Evolutionary conservation across 2,113 vertebrate species (phyloP).

Genomic region (Paratilapia polleni): DNA sequence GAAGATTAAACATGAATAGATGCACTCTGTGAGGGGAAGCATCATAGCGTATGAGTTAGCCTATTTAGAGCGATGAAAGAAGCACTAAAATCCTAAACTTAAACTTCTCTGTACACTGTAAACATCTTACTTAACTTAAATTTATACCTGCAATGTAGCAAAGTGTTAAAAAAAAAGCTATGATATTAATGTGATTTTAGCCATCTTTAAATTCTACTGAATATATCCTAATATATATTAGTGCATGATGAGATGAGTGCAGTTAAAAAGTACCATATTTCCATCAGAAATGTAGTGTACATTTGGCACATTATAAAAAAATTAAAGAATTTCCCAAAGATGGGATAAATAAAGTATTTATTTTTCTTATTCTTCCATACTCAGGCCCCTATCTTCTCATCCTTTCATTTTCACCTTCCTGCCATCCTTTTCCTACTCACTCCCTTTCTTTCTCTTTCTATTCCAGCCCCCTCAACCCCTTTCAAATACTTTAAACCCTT

Average conservation of each 20-base stretch:
- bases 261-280: neutral
- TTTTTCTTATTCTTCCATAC: neutral
- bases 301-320: neutral
- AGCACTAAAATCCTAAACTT: neutral
- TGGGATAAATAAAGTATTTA: neutral
- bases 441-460: slow-evolving; percentile 48
- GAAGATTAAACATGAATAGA: neutral
- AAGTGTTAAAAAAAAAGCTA: no score
- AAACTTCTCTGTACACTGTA: no score
- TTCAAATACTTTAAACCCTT: slow-evolving; percentile 67
- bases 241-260: neutral
- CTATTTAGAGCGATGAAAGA: neutral
- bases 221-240: neutral
- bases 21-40: no score
- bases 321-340: neutral
- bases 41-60: neutral
- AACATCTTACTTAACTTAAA: no score
- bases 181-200: no score
- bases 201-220: no score
- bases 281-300: neutral
- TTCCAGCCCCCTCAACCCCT: slow-evolving; percentile 60
- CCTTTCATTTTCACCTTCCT: slow-evolving; percentile 41
- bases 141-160: no score
- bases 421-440: slow-evolving; percentile 36
- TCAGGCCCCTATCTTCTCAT: slow-evolving; percentile 40